Evolutionary conservation across 2,888 invertebrate species (phyloP), one percentile per base, ranked within the genome.

Genomic region (Eulithis testata): DNA sequence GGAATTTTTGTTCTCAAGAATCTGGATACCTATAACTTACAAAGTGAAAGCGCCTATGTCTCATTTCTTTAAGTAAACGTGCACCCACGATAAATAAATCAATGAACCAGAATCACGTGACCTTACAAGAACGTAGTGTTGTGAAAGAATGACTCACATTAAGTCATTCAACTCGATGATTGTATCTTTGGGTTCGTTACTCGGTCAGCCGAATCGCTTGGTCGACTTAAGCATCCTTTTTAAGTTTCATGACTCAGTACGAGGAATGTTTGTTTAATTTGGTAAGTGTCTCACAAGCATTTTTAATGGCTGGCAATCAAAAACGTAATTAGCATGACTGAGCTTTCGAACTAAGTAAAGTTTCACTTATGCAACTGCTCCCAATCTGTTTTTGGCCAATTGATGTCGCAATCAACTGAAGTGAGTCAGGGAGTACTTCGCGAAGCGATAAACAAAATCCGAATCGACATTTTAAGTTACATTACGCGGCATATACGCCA

Each of bases 51-150:
- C 6, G 6, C 31, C 31, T 31, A 31, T 31, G 6, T 31, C 3
- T 31, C 31, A 31, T 6, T 31, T 5, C 31, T 31, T 6, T 3
- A 5, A 31, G 31, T 52, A 12, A 43, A 36, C 53, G 51, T 53
- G 66, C 69, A 56, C 63, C 68, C 68, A 70, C 69, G 47, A 71
- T 64, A 63, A 73, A 80, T 21, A 79, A 81, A 78, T 78, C 80
- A 80, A 79, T 81, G 81, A 79, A 78, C 74, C 75, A 75, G 77
- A 74, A 77, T 74, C 76, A 66, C 75, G 77, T 81, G 88, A 88
- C 89, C 90, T 90, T 89, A 87, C 82, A 88, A 87, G 87, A 85
- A 85, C 84, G 82, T 78, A 77, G 78, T 78, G 83, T 86, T 83
- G 82, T 81, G 82, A 85, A 85, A 85, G 81, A 82, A 64, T 89